Base-by-base conservation (phyloP, 2,888 invertebrate species). In the Pterostichus niger region DNA sequence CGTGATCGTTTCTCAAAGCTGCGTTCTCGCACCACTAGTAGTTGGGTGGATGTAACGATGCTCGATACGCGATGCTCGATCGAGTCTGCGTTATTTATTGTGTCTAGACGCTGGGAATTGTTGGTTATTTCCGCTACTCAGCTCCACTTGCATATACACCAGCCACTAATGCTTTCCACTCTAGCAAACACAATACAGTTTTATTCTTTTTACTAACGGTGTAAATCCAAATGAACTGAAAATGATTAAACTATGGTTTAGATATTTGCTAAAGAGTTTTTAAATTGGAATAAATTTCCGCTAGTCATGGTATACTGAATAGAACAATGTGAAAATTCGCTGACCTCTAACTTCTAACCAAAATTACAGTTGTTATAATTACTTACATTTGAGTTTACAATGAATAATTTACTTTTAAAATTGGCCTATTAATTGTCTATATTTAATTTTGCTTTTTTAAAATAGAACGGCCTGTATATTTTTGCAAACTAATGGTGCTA, bases 11-110 rank as follows among this genome's bases (percentile, higher is more conserved):
- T 40, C 40, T 40, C 40, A 40, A 40, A 40, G 40, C 40, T 40
- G 44, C 11, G 3, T 24, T 24, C 49, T 6, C 13, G 49, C 13
- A 49, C 17, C 54, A 2, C 54, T 54, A 54, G 9, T n/a, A 6
- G 3, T 54, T 17, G 24, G 24, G 1, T 24, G 24, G 24, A 2
- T 24, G 24, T n/a, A 0, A 15, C 24, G 11, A 59, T 31, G 11
- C 11, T 13, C 64, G 33, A 75, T 75, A n/a, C n/a, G 54, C 24
- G 11, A 59, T 31, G 11, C 11, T 13, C 64, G 33, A 75, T 75
- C 75, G 75, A 75, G 9, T 13, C 13, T n/a, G 33, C 1, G 75
- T 75, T 75, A 75, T 75, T 75, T 75, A 75, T 75, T 75, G 33
- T 52, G 75, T 75, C 75, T 75, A 75, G 75, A 75, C 75, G 33